These are phyloP conservation scores for Sceloporus tristichus DNA, from an alignment of 2,113 vertebrate species.

Conservation along the genomic window DNA sequence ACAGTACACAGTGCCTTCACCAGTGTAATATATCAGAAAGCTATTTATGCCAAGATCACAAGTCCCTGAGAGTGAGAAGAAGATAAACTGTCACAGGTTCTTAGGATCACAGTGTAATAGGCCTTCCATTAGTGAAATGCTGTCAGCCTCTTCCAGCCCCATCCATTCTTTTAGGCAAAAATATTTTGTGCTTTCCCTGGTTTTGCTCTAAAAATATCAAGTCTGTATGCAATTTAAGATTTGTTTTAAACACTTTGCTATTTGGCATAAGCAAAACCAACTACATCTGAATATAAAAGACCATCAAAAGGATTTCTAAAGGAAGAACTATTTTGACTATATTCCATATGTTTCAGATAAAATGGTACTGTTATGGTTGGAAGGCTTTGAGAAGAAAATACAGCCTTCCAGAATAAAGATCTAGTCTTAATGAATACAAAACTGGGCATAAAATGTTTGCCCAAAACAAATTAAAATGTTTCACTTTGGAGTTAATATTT, in stretches of 20 bases:
- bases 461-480: conserved; percentile 44
- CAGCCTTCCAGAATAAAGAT: conserved; percentile 49
- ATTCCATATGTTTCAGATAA: conserved; percentile 57
- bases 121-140: no score
- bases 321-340: not conserved
- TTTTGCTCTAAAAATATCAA: not conserved
- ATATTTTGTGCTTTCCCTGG: not conserved
- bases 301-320: conserved; percentile 33
- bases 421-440: conserved; percentile 20
- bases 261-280: not conserved
- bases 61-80: no score
- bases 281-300: conserved; percentile 55
- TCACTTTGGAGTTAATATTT: conserved; percentile 44
- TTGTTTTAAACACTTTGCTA: conserved; percentile 46
- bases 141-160: not conserved
- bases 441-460: conserved; percentile 42
- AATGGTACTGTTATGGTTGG: conserved; percentile 43
- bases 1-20: no score
- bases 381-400: conserved; percentile 49
- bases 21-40: not conserved
- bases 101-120: not conserved
- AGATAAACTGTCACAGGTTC: not conserved
- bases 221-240: conserved; percentile 13
- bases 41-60: not conserved
- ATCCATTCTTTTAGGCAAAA: not conserved